Evolutionary conservation across 2,888 invertebrate genomes (phyloP).

Genomic region (Caenorhabditis zanzibari): DNA sequence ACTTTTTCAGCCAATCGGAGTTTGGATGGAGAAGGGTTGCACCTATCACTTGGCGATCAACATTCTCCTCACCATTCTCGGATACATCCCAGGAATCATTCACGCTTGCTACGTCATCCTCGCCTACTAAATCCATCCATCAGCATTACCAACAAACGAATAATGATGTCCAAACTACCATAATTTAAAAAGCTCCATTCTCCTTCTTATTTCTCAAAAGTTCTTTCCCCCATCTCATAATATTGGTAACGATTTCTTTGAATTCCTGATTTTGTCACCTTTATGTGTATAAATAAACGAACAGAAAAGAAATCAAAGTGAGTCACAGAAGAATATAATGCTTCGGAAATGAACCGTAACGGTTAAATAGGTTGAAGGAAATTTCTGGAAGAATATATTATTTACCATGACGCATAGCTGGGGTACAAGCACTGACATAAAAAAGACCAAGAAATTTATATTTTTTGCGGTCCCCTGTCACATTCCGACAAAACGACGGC

Average conservation of each 20-base stretch:
- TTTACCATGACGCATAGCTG: too few species aligned
- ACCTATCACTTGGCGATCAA: slow-evolving; percentile 74
- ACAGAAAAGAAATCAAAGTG: neutral
- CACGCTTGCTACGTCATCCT: slow-evolving; percentile 75
- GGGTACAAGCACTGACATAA: too few species aligned
- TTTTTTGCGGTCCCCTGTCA: too few species aligned
- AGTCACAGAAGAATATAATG: slow-evolving; percentile 9
- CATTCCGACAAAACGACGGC: neutral
- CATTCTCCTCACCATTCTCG: slow-evolving; percentile 77
- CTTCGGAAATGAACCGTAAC: slow-evolving; percentile 12
- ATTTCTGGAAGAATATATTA: neutral
- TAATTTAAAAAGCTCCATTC: slow-evolving; percentile 16
- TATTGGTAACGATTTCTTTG: slow-evolving; percentile 33
- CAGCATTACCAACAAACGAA: neutral
- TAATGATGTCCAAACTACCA: slow-evolving; percentile 9
- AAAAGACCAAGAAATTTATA: too few species aligned
- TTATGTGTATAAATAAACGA: slow-evolving; percentile 29
- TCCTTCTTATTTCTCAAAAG: slow-evolving; percentile 9
- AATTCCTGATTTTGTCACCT: slow-evolving; percentile 16
- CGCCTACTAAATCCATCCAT: slow-evolving; percentile 55
- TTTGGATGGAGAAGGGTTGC: slow-evolving; percentile 77
- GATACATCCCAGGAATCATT: slow-evolving; percentile 78
- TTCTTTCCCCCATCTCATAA: slow-evolving; percentile 27
- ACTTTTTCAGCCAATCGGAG: slow-evolving; percentile 76
- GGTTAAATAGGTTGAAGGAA: neutral